These are phyloP conservation scores for Electrophaes corylata DNA, from an alignment of 2,888 invertebrate species.

Conservation along the genomic window DNA sequence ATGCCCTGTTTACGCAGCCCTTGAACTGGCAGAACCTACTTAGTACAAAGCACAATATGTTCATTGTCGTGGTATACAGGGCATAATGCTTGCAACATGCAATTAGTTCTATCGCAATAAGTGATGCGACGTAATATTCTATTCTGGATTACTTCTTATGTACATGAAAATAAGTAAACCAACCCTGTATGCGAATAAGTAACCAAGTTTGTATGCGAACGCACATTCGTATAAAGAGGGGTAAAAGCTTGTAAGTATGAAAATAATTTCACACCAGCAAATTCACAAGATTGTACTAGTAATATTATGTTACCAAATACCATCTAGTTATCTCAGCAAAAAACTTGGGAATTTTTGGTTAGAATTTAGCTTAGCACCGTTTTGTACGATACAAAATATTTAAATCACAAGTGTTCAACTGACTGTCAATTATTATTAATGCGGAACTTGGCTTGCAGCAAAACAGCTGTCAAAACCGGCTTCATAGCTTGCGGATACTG, in stretches of 20 bases:
- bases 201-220: too few species aligned
- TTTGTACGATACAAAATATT: neutral
- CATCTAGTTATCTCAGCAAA: neutral
- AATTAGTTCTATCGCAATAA: slow-evolving; percentile 30
- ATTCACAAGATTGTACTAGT: too few species aligned
- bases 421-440: neutral
- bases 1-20: slow-evolving; percentile 33
- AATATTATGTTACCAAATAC: too few species aligned
- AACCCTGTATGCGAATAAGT: too few species aligned
- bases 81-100: slow-evolving; percentile 27
- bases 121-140: slow-evolving; percentile 18
- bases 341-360: neutral
- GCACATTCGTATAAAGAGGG: too few species aligned
- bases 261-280: too few species aligned
- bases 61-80: slow-evolving; percentile 33
- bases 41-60: slow-evolving; percentile 25
- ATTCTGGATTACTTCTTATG: slow-evolving; percentile 5
- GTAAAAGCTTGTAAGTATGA: too few species aligned
- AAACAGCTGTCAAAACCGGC: neutral
- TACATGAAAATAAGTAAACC: too few species aligned
- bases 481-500: neutral
- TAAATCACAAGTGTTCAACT: neutral
- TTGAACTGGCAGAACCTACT: slow-evolving; percentile 34
- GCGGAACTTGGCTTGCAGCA: neutral
- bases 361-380: neutral